Conservation (phyloP, 2,888 invertebrate species). For the Xanthorhoe spadicearia region DNA sequence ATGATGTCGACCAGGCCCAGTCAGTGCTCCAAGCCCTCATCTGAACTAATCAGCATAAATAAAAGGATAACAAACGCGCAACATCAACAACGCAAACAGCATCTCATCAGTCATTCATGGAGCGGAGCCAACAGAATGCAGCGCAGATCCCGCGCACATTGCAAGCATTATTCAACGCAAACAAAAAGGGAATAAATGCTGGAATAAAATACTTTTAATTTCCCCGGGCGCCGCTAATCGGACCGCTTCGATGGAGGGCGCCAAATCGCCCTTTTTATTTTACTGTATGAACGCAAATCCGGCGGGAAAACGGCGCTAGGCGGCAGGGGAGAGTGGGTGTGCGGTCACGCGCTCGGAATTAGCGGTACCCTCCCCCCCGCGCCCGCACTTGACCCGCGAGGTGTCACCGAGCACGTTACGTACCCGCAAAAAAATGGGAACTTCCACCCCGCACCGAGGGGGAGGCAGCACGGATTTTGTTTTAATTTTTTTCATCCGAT, state of each 20-base stretch:
- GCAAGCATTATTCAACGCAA: constrained; percentile 68
- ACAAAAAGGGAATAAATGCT: constrained; percentile 81
- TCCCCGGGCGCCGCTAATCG: constrained; percentile 84
- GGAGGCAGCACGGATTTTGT: constrained; percentile 68
- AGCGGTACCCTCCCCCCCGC: constrained; percentile 61
- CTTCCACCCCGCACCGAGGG: constrained; percentile 53
- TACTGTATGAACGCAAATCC: constrained; percentile 82
- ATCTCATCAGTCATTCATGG: constrained; percentile 49
- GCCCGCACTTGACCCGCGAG: constrained; percentile 73
- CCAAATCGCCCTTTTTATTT: constrained; percentile 84
- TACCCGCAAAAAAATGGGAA: constrained; percentile 76
- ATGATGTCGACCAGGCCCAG: constrained; percentile 2
- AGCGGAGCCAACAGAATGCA: constrained; percentile 42
- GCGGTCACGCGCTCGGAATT: constrained; percentile 79
- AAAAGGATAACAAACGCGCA: constrained; percentile 46
- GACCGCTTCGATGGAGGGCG: constrained; percentile 80
- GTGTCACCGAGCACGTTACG: constrained; percentile 80
- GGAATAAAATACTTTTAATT: constrained; percentile 84
- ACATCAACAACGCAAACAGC: constrained; percentile 48
- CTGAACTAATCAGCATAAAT: constrained; percentile 40
- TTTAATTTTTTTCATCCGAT: constrained; percentile 74
- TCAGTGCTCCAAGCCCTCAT: constrained; percentile 29
- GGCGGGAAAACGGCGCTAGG: constrained; percentile 75
- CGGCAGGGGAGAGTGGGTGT: constrained; percentile 52
- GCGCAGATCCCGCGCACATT: constrained; percentile 49